A percentile compares a stretch with the other conserved stretches of the same genome.
Conservation (phyloP, 2,113 vertebrate genomes). For the Cebus imitator region DNA sequence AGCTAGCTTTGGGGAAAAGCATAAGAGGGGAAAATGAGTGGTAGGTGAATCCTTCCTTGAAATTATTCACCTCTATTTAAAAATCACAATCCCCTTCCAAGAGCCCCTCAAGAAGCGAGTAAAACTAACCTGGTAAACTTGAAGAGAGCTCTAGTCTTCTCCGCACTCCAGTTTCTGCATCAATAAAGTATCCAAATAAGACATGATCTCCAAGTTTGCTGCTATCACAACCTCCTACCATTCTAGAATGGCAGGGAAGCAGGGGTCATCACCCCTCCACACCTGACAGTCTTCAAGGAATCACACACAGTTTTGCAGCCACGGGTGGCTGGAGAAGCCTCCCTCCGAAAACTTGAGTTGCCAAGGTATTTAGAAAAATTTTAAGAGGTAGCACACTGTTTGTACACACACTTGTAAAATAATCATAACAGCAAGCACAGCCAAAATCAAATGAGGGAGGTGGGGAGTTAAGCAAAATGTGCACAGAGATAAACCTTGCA, state of each 20-base stretch:
- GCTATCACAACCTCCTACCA: not conserved
- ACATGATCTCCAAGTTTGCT: not conserved
- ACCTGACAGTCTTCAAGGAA: not conserved
- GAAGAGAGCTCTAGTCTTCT: not conserved
- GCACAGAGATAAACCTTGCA: not conserved
- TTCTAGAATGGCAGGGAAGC: not conserved
- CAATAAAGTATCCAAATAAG: not conserved
- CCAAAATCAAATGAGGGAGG: not conserved
- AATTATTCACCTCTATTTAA: not conserved
- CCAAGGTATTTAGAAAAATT: not conserved
- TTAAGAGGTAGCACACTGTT: not conserved
- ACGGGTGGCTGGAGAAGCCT: not conserved
- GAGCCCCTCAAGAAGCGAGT: not conserved
- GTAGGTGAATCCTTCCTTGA: not conserved
- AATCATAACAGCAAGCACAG: not conserved
- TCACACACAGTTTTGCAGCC: not conserved
- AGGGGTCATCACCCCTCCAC: not conserved
- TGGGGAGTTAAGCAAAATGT: not conserved
- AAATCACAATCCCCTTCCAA: not conserved
- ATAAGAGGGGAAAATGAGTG: rapidly evolving
- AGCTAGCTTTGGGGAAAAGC: not conserved
- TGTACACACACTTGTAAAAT: not conserved
- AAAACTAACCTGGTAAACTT: not conserved
- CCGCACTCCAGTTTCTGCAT: not conserved
- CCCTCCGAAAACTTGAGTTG: not conserved